Evolutionary conservation across 2,113 vertebrate species (phyloP).

Genomic region (Gracilinanus agilis): DNA sequence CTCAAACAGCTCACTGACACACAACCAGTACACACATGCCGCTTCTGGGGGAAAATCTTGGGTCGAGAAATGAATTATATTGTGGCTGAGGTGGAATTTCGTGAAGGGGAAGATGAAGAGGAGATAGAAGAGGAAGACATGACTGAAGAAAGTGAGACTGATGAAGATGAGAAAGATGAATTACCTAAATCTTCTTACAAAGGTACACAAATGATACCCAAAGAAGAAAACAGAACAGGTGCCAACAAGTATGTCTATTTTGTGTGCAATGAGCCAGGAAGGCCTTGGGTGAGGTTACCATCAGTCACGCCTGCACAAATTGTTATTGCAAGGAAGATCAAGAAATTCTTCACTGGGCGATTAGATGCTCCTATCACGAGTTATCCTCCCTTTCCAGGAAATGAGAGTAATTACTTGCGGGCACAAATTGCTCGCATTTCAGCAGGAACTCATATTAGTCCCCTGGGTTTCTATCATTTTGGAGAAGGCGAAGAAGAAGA

Average conservation of each 20-base stretch:
- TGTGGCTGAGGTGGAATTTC: conserved; percentile 91
- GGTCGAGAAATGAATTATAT: conserved; percentile 92
- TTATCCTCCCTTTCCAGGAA: conserved; percentile 95
- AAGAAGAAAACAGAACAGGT: conserved; percentile 89
- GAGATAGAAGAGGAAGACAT: conserved; percentile 82
- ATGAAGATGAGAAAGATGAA: conserved; percentile 78
- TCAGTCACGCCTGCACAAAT: conserved; percentile 93
- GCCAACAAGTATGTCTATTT: conserved; percentile 95
- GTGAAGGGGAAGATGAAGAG: conserved; percentile 90
- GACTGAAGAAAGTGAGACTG: conserved; percentile 62
- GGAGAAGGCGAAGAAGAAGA: conserved; percentile 87
- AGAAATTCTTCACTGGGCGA: conserved; percentile 92
- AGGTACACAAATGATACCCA: conserved; percentile 87
- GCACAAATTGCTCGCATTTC: conserved; percentile 97
- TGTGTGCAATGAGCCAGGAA: conserved; percentile 93
- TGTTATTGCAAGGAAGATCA: conserved; percentile 90
- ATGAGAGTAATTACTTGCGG: conserved; percentile 94
- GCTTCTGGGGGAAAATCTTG: conserved; percentile 97
- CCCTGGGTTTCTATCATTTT: conserved; percentile 92
- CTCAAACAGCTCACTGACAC: conserved; percentile 90
- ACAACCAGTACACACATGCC: conserved; percentile 89
- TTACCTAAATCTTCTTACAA: conserved; percentile 88
- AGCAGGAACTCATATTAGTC: conserved; percentile 94
- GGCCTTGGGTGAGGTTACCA: conserved; percentile 93
- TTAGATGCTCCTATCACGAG: conserved; percentile 89